Evolutionary conservation across 2,797 vertebrate genomes (phyloP), one percentile per base, ranked within the genome.

Genomic region (Coregonus suidteri): DNA sequence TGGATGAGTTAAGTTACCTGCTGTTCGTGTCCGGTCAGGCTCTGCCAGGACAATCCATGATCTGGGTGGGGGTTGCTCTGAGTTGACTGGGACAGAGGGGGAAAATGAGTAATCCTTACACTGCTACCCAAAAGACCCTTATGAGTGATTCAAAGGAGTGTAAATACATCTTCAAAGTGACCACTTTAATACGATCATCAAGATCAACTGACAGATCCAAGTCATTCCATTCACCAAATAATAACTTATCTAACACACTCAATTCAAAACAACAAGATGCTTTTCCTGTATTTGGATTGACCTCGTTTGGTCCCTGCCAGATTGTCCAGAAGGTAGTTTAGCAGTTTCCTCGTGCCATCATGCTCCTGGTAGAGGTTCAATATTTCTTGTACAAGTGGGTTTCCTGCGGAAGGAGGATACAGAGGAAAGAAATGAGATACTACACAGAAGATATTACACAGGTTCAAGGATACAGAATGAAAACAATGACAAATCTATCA

Each of bases 301-400:
- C 97, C 95, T 94, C 96, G 96, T 93, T 98, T 98, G 93, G 97
- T 96, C 94, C 97, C 97, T 93, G 97, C 96, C 92, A 99, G 97
- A 96, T 98, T 97, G 97, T 99, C 97, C 94, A 99, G 95, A 95
- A 99, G 97, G 94, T 98, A 98, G 93, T 95, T 98, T 90, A 99
- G 96, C 90, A 99, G 96, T 95, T 97, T 95, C 88, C 97, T 95
- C 52, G 97, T 98, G 90, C 97, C 97, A 83, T 99, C 97, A 77
- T 97, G 97, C 95, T 99, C 97, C 94, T 97, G 96, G 94, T 98
- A 97, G 90, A 99, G 96, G 95, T 95, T 98, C 95, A 98, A 91
- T 93, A 99, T 98, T 92, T 98, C 97, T 96, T 98, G 97, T 93
- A 97, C 96, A 95, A 98, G 97, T 91, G 97, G 97, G 94, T 99